Evolutionary conservation across 2,888 invertebrate species (phyloP).

Genomic region (Bursaphelenchus okinawaensis): DNA sequence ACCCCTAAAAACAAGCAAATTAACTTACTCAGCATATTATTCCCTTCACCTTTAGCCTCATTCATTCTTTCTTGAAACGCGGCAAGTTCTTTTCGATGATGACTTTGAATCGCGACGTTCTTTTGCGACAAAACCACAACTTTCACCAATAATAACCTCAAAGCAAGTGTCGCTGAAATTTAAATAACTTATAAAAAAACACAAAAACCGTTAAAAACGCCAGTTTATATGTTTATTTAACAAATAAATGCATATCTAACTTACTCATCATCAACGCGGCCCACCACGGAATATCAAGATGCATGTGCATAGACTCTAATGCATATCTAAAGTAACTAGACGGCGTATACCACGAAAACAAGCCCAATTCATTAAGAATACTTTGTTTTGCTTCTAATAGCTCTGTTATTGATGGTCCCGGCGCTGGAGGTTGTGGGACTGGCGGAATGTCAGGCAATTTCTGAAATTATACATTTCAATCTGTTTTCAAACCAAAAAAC

Average conservation of each 20-base stretch:
- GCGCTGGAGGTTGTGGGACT: conserved; percentile 17
- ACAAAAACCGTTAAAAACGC: not conserved
- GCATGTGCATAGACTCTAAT: conserved; percentile 78
- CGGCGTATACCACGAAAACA: conserved; percentile 68
- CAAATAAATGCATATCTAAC: conserved; percentile 21
- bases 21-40: conserved; percentile 40
- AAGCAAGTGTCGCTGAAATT: conserved; percentile 69
- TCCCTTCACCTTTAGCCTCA: conserved; percentile 67
- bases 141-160: conserved; percentile 76
- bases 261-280: conserved; percentile 72
- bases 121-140: conserved; percentile 74
- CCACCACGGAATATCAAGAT: conserved; percentile 86
- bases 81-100: conserved; percentile 79
- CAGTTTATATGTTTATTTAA: no score
- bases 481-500: not conserved
- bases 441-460: conserved; percentile 15
- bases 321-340: conserved; percentile 74
- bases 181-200: conserved; percentile 13
- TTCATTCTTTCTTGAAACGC: conserved; percentile 76
- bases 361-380: conserved; percentile 47
- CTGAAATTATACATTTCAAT: conserved; percentile 1
- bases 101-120: conserved; percentile 70
- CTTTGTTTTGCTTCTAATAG: conserved; percentile 30
- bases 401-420: conserved; percentile 22
- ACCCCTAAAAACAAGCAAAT: not conserved